Percentiles rank a stretch among this genome's conserved stretches.
Evolutionary conservation across 1,140 invertebrate genomes (phyloP).

Genomic region (Muscidifurax raptorellus): DNA sequence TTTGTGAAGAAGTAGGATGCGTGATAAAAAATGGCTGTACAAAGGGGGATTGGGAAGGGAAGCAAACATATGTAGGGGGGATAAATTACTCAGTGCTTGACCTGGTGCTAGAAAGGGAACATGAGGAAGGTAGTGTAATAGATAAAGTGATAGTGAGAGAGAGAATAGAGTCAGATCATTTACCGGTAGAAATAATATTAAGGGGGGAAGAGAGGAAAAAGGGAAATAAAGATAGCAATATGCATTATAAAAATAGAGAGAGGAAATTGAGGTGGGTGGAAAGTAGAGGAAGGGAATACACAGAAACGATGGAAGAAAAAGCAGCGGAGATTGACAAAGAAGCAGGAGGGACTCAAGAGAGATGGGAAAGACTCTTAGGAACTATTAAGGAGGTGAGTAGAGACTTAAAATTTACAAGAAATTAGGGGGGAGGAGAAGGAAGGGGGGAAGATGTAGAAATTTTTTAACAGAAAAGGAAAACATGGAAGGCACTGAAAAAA

Average conservation of each 20-base stretch:
- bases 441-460: no score
- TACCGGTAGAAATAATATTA: conserved; percentile 31
- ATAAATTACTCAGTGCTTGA: neutral
- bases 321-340: neutral
- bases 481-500: neutral
- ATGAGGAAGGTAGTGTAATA: neutral
- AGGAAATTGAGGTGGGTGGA: conserved; percentile 20
- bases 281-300: neutral
- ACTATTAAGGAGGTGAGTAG: no score
- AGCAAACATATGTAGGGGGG: neutral
- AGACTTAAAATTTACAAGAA: no score
- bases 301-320: neutral
- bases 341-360: neutral
- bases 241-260: neutral
- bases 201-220: neutral
- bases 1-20: conserved; percentile 24
- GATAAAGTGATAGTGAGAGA: neutral
- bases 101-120: neutral
- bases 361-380: no score
- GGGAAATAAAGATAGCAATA: neutral
- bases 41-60: conserved; percentile 21
- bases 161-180: conserved; percentile 47
- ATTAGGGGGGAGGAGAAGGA: no score
- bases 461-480: neutral
- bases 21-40: conserved; percentile 14